Percentiles rank a stretch among this genome's conserved stretches.
These are phyloP conservation scores for Eupithecia pulchellata DNA, from an alignment of 2,888 invertebrate species.

Conservation along the genomic window DNA sequence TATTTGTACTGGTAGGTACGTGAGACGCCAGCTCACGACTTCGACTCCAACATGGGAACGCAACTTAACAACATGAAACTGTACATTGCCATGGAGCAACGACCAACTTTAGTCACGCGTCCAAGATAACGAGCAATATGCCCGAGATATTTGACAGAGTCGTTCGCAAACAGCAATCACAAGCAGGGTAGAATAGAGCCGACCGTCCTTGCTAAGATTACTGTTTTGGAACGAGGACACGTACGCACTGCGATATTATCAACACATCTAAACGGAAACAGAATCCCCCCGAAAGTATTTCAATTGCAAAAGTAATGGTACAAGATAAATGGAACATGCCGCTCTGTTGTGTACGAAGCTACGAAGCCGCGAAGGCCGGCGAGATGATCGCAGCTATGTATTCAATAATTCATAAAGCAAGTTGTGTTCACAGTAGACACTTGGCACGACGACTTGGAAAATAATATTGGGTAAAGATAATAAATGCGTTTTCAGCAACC, in stretches of 20 bases:
- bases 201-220: constrained; percentile 58
- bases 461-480: constrained; percentile 22
- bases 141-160: constrained; percentile 52
- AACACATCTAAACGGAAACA: constrained; percentile 61
- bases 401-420: constrained; percentile 55
- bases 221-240: constrained; percentile 63
- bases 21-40: constrained; percentile 49
- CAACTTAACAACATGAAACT: constrained; percentile 48
- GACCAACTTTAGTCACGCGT: constrained; percentile 45
- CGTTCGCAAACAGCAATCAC: constrained; percentile 49
- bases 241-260: constrained; percentile 53
- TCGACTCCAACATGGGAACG: constrained; percentile 53
- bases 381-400: constrained; percentile 52
- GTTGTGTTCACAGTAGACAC: constrained; percentile 33
- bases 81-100: constrained; percentile 50
- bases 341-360: constrained; percentile 48
- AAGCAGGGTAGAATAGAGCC: constrained; percentile 46
- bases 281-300: constrained; percentile 58
- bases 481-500: constrained; percentile 34
- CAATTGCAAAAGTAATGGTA: constrained; percentile 61
- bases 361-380: constrained; percentile 53
- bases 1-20: constrained; percentile 43
- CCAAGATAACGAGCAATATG: constrained; percentile 51
- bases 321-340: constrained; percentile 56
- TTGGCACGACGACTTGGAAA: constrained; percentile 30